Percentiles rank a stretch among this genome's conserved stretches.
Conservation (phyloP, 2,113 vertebrate genomes). For the Ibidorhyncha struthersii region DNA sequence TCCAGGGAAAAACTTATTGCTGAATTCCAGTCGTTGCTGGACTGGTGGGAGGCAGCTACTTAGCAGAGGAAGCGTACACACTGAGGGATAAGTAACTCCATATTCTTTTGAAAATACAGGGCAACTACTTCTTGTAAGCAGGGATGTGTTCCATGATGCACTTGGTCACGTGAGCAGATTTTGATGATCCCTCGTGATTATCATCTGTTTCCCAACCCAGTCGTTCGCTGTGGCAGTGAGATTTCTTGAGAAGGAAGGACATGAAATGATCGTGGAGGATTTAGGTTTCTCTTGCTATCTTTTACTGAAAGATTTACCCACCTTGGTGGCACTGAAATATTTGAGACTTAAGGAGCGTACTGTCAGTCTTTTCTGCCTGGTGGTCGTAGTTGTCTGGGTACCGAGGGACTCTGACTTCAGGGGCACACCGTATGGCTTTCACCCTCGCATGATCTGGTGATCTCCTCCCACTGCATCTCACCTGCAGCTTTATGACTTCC, state of each 20-base stretch:
- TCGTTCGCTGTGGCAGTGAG: not conserved
- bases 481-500: not conserved
- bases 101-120: not conserved
- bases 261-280: not conserved
- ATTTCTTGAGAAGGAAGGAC: not conserved
- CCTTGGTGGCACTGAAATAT: not conserved
- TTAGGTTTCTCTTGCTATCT: not conserved
- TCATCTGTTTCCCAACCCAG: not conserved
- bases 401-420: not conserved
- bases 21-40: not conserved
- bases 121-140: not conserved
- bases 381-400: not conserved
- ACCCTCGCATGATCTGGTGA: not conserved
- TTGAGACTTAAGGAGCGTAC: not conserved
- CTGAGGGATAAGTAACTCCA: not conserved
- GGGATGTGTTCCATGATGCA: not conserved
- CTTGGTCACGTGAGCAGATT: not conserved
- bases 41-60: not conserved
- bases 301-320: not conserved
- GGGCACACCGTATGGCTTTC: not conserved
- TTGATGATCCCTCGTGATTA: not conserved
- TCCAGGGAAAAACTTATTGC: not conserved
- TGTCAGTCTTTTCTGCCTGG: not conserved
- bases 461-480: not conserved
- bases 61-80: not conserved